Evolutionary conservation across 2,888 invertebrate genomes (phyloP).

Genomic region (Eristalis pertinax): DNA sequence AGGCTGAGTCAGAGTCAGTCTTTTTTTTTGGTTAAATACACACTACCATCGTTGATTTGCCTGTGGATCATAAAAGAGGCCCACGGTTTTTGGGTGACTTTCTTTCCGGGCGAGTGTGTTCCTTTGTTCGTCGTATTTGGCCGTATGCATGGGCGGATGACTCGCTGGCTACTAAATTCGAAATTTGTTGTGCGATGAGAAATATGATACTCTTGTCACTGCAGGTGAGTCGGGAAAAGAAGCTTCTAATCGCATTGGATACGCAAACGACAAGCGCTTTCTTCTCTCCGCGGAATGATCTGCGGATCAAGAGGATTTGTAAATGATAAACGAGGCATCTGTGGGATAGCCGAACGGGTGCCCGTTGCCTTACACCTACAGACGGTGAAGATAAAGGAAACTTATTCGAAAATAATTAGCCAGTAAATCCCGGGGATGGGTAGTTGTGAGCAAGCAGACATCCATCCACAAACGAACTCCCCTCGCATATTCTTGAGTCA

Average conservation of each 20-base stretch:
- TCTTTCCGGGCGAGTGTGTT: neutral
- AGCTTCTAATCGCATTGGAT: neutral
- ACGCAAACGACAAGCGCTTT: neutral
- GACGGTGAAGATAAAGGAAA: neutral
- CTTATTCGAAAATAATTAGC: neutral
- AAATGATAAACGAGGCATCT: neutral
- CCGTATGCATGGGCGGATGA: neutral
- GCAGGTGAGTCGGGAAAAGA: neutral
- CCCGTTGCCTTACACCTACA: neutral
- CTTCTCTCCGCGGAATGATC: neutral
- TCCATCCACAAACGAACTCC: neutral
- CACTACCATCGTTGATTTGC: neutral
- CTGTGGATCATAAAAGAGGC: neutral
- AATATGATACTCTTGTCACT: neutral
- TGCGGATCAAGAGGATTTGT: neutral
- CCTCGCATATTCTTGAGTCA: neutral
- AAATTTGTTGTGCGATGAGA: neutral
- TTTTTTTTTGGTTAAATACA: neutral
- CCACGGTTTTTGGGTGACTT: neutral
- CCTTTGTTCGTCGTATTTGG: neutral
- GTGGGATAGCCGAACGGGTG: neutral
- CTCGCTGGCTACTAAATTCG: neutral
- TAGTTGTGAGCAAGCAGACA: no score
- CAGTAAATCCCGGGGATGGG: neutral
- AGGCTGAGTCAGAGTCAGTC: neutral